A percentile compares a stretch with the other conserved stretches of the same genome.
These are phyloP conservation scores for Heterotilapia buettikoferi DNA, from an alignment of 2,113 vertebrate species.

Conservation along the genomic window DNA sequence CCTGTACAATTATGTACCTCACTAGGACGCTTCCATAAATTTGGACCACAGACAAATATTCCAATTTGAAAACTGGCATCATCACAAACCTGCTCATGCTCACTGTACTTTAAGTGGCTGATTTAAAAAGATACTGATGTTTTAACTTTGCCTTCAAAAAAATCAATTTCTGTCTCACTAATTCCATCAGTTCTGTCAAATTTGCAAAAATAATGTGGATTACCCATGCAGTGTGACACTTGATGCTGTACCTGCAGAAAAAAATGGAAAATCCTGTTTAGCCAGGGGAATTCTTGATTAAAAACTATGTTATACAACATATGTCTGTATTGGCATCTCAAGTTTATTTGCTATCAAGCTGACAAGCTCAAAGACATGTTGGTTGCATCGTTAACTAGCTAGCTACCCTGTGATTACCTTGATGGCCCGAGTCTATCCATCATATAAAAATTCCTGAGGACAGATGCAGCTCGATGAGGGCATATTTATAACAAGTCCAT, in stretches of 20 bases:
- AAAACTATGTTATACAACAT: background rate
- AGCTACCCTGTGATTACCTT: constrained; percentile 35
- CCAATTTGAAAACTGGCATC: background rate
- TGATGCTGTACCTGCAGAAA: background rate
- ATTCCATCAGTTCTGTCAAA: background rate
- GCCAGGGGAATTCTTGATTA: background rate
- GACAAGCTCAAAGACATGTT: background rate
- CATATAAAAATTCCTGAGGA: constrained; percentile 24
- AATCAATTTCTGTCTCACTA: background rate
- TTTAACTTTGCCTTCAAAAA: background rate
- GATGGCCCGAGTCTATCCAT: constrained; percentile 16
- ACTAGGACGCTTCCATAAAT: background rate
- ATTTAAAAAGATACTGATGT: background rate
- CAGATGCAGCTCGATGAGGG: constrained; percentile 27
- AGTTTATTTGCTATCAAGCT: constrained; percentile 11
- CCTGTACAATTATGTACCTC: background rate
- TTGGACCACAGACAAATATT: background rate
- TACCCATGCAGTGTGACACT: background rate
- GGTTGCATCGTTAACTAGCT: constrained; percentile 16
- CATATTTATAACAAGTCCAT: constrained; percentile 37
- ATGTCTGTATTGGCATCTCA: background rate
- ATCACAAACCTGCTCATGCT: background rate
- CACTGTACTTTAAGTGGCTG: background rate
- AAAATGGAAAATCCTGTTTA: background rate
- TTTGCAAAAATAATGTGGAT: constrained; percentile 3